Evolutionary conservation across 2,888 invertebrate species (phyloP).

Genomic region (Miltochrista miniata): DNA sequence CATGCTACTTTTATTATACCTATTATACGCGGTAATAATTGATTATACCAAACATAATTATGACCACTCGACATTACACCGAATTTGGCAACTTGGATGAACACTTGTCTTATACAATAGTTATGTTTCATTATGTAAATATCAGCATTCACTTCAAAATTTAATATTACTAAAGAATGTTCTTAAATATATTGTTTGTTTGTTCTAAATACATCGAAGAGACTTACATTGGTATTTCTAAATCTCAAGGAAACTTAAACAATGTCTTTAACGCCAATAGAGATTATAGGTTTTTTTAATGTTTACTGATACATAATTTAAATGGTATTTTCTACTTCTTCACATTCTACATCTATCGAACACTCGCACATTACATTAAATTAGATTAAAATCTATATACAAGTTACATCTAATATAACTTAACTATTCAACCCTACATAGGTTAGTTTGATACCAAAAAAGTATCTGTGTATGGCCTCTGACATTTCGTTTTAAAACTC

Average conservation of each 20-base stretch:
- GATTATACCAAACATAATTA: slow-evolving; percentile 63
- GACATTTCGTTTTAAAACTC: slow-evolving; percentile 35
- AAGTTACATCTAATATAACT: slow-evolving; percentile 72
- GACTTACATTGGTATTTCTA: slow-evolving; percentile 7
- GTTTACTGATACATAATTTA: slow-evolving; percentile 52
- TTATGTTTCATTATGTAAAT: slow-evolving; percentile 41
- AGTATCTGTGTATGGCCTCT: slow-evolving; percentile 69
- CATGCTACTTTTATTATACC: slow-evolving; percentile 67
- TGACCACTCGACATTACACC: slow-evolving; percentile 67
- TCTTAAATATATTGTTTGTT: slow-evolving; percentile 9
- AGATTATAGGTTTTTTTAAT: slow-evolving; percentile 8
- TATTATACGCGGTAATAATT: slow-evolving; percentile 66
- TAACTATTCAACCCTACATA: slow-evolving; percentile 66
- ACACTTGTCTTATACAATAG: slow-evolving; percentile 62
- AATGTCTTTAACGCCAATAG: slow-evolving; percentile 12
- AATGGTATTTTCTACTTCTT: slow-evolving; percentile 66
- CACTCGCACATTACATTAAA: slow-evolving; percentile 81
- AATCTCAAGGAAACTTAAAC: slow-evolving; percentile 27
- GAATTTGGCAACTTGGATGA: slow-evolving; percentile 81
- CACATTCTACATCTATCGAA: slow-evolving; percentile 81
- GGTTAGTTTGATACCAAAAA: slow-evolving; percentile 56
- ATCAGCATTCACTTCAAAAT: slow-evolving; percentile 21
- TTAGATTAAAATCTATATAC: slow-evolving; percentile 81
- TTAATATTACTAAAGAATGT: slow-evolving; percentile 23
- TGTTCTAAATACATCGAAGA: slow-evolving; percentile 4